These are phyloP conservation scores for Bedellia somnulentella DNA, from an alignment of 2,888 invertebrate species.

Conservation along the genomic window DNA sequence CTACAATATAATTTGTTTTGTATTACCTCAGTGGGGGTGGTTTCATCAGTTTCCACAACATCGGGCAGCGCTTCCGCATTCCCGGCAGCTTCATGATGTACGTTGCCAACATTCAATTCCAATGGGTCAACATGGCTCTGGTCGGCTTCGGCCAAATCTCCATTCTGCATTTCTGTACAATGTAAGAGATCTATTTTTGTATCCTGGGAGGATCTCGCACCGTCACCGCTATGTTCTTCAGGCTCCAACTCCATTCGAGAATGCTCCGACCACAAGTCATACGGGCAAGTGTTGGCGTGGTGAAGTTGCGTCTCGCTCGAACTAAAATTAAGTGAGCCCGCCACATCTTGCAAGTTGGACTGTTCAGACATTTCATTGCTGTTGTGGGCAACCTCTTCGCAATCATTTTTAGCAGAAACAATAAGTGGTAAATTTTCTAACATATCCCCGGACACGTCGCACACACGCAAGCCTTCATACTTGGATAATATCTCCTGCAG, in stretches of 20 bases:
- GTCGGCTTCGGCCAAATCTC: slow-evolving; percentile 80
- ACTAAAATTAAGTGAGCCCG: slow-evolving; percentile 40
- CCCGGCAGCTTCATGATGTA: slow-evolving; percentile 21
- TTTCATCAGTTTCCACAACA: slow-evolving; percentile 52
- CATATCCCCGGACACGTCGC: slow-evolving; percentile 40
- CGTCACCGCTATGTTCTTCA: slow-evolving; percentile 24
- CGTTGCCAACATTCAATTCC: neutral
- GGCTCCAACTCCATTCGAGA: slow-evolving; percentile 32
- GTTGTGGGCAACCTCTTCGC: slow-evolving; percentile 21
- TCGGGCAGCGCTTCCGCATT: slow-evolving; percentile 39
- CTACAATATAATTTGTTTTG: slow-evolving; percentile 48
- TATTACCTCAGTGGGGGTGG: slow-evolving; percentile 56
- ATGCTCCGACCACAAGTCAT: slow-evolving; percentile 43
- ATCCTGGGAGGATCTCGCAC: slow-evolving; percentile 33
- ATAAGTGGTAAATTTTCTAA: slow-evolving; percentile 35
- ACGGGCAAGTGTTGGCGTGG: slow-evolving; percentile 35
- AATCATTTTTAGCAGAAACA: slow-evolving; percentile 20
- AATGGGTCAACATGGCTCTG: slow-evolving; percentile 58
- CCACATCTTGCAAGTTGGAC: slow-evolving; percentile 44
- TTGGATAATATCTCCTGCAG: slow-evolving; percentile 35
- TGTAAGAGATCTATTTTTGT: slow-evolving; percentile 46
- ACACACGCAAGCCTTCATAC: slow-evolving; percentile 41
- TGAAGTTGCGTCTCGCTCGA: slow-evolving; percentile 40
- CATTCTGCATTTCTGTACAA: slow-evolving; percentile 64
- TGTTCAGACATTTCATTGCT: slow-evolving; percentile 30